phyloP scores from a whole-genome alignment of 2,888 invertebrate genomes.

The Caenorhabditis sulstoni region DNA sequence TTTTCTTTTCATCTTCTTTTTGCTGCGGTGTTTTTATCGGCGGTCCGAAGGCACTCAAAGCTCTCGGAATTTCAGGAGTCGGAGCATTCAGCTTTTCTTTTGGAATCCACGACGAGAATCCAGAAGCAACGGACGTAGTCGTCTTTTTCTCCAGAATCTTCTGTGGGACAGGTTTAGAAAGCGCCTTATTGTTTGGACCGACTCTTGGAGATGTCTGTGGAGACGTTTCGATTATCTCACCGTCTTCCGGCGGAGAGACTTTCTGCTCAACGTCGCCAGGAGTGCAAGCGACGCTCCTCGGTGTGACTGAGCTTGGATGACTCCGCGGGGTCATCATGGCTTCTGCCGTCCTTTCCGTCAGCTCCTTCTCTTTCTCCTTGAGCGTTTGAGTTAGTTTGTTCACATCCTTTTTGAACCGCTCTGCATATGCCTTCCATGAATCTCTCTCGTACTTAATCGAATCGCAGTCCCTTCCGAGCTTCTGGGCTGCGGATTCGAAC shows the following conservation, averaged over 20 bases:
- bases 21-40: constrained; percentile 14
- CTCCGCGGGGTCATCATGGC: constrained; percentile 1
- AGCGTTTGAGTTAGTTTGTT: constrained; percentile 18
- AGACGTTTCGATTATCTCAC: constrained; percentile 19
- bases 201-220: constrained; percentile 18
- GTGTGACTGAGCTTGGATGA: background rate
- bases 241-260: constrained; percentile 45
- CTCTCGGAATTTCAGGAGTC: constrained; percentile 34
- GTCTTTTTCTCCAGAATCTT: constrained; percentile 28
- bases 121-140: constrained; percentile 15
- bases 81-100: constrained; percentile 46
- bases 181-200: background rate
- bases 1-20: constrained; percentile 4
- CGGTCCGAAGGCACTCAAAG: constrained; percentile 35
- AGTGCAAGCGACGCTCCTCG: constrained; percentile 28
- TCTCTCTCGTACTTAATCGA: constrained; percentile 41
- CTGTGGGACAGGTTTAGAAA: constrained; percentile 8
- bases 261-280: constrained; percentile 15
- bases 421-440: constrained; percentile 36
- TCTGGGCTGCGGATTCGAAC: constrained; percentile 25
- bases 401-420: constrained; percentile 25
- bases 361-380: constrained; percentile 32
- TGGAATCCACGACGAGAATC: constrained; percentile 53
- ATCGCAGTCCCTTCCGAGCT: constrained; percentile 37
- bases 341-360: constrained; percentile 17